Base-by-base conservation (phyloP, 1,140 invertebrate genomes). In the Carcinoscorpius rotundicauda region DNA sequence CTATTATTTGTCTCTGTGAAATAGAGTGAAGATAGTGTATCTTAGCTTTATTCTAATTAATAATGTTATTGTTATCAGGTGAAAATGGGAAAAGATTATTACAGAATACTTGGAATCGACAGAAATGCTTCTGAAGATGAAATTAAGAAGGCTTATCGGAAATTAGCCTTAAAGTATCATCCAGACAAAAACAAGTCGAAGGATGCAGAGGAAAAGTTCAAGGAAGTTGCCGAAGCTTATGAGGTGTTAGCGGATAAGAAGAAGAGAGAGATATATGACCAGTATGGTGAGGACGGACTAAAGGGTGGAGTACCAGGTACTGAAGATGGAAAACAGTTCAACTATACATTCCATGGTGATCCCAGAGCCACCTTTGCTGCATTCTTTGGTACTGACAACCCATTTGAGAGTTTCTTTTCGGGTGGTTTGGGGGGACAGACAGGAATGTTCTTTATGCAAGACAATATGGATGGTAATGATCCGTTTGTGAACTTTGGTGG, bases 121-220 rank as follows among this genome's bases (percentile, higher is more conserved):
- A 92, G 88, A 81, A 85, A 82, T 73, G 93, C 96, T 9, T 84
- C 83, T 55, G 93, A 97, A 67, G 94, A 98, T 72, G 96, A 98
- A 71, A 96, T 99, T 71, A 99, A 98, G 76, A 97, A 97, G 75
- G 91, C 91, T 0, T 99, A 99, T 76, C 83, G 95, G 66, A 98
- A 98, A 81, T 82, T 99, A 74, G 97, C 97, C 3, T 78, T 99
- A 8, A 97, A 97, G 76, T 99, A 95, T 79, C 97, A 99, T 81
- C 97, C 97, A 0, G 97, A 99, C 74, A 99, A 99, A n/a, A 99
- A 99, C 75, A 98, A 97, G 78, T 81, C 88, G 0, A 76, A 92
- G 3, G 91, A 87, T 64, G 96, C 97, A 0, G 96, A 98, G 76
- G 93, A 97, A 71, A 93, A 92, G 73, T 99, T 99, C 78, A 99